Evolutionary conservation across 1,140 invertebrate genomes (phyloP).

Genomic region (Brachionus plicatilis): DNA sequence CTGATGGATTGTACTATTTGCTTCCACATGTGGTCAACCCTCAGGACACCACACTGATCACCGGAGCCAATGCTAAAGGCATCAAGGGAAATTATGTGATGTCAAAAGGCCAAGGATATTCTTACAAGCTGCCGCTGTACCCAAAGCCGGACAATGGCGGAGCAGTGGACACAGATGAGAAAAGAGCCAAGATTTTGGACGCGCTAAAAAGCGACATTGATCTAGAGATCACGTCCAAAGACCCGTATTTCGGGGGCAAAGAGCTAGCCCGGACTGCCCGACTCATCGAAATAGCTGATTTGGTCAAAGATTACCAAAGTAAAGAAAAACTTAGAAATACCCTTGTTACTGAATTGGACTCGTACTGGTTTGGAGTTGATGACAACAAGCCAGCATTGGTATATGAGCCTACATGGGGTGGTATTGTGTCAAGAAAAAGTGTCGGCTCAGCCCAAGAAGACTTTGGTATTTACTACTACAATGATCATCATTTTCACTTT

Average conservation of each 20-base stretch:
- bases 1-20: neutral
- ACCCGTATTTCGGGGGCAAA: constrained; percentile 20
- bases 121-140: neutral
- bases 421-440: neutral
- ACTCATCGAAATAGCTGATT: constrained; percentile 27
- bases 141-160: neutral
- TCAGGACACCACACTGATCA: neutral
- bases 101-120: neutral
- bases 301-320: neutral
- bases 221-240: constrained; percentile 2
- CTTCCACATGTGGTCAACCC: constrained; percentile 19
- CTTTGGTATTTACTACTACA: constrained; percentile 37
- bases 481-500: constrained; percentile 39
- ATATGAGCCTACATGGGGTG: neutral
- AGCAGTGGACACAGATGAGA: neutral
- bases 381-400: neutral
- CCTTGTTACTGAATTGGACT: neutral
- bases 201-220: neutral
- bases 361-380: constrained; percentile 2
- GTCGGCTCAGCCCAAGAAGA: neutral
- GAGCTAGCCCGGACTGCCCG: neutral
- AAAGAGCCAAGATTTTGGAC: neutral
- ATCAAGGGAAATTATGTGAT: neutral
- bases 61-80: neutral
- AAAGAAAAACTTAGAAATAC: neutral